Evolutionary conservation across 2,888 invertebrate genomes (phyloP), one percentile per base, ranked within the genome.

Genomic region (Choreutis nemorana): DNA sequence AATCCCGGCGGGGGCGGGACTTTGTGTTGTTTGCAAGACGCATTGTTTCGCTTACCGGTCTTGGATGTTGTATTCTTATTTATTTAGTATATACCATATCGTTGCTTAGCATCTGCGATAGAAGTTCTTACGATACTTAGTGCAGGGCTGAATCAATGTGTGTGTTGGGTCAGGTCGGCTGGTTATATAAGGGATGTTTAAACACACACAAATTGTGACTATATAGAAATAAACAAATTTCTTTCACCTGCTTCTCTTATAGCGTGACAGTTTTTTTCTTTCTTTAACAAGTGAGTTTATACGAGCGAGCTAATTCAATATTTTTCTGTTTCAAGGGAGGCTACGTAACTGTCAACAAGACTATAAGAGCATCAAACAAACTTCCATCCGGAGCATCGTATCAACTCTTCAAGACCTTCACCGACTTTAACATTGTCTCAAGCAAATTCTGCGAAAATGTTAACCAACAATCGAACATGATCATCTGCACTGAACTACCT

Each of bases 391-490:
- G 87, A 20, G 67, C 83, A 21, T 85, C 91, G 24, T 87, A 86
- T 55, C 84, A 88, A 45, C 83, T 88, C 34, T 92, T 90, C 50
- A 83, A 84, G 29, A 89, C 90, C n/a, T 89, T 87, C 57, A 83
- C 88, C 3, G 83, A 86, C 10, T 94, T 93, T 52, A 82, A 85
- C 20, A 78, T 82, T 39, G 78, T 87, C 4, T 81, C 89, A 44
- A 82, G 82, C 35, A 58, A 79, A 25, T 83, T 91, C 55, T 83
- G 85, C 3, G 78, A 83, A 38, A 82, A 83, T 48, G 77, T 93
- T 26, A 58, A 89, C 20, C 21, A 33, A 26, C 57, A 64, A 49
- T 51, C 65, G 4, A 70, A 65, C 40, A 45, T 79, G 77, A 42
- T 73, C 48, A 83, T 45, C 81, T 85, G 54, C 77, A 84, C 42